These are phyloP conservation scores for Drosophila pegasa DNA, from an alignment of 2,888 invertebrate species.

Conservation along the genomic window DNA sequence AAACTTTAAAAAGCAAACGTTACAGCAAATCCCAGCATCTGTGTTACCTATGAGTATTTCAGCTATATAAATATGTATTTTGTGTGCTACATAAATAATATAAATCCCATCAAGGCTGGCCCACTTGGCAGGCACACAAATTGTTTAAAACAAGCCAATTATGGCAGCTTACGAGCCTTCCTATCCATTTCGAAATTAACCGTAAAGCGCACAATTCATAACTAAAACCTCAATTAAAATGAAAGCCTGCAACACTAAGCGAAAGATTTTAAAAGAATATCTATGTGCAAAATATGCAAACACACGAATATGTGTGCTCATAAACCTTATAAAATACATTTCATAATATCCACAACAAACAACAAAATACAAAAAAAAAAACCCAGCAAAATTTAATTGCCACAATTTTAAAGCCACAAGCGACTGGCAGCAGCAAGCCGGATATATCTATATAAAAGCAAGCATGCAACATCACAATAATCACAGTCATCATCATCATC, in stretches of 20 bases:
- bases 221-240: slow-evolving; percentile 69
- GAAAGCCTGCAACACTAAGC: slow-evolving; percentile 34
- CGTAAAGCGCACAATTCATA: slow-evolving; percentile 54
- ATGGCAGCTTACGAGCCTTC: slow-evolving; percentile 47
- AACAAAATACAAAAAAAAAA: slow-evolving; percentile 4
- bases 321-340: slow-evolving; percentile 7
- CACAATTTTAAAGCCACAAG: slow-evolving; percentile 69
- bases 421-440: slow-evolving; percentile 18
- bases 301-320: background rate
- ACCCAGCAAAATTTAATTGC: slow-evolving; percentile 50
- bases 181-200: slow-evolving; percentile 58
- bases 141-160: slow-evolving; percentile 49
- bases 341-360: slow-evolving; percentile 16
- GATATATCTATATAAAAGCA: slow-evolving; percentile 16
- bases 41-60: background rate
- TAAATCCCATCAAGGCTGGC: slow-evolving; percentile 27
- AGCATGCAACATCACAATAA: slow-evolving; percentile 16
- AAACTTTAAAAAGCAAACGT: background rate
- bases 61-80: background rate
- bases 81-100: slow-evolving; percentile 11
- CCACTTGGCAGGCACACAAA: slow-evolving; percentile 31
- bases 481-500: slow-evolving; percentile 18
- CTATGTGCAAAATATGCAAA: background rate
- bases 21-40: background rate
- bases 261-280: slow-evolving; percentile 39